phyloP scores from a whole-genome alignment of 2,113 vertebrate genomes.

The Equus quagga region DNA sequence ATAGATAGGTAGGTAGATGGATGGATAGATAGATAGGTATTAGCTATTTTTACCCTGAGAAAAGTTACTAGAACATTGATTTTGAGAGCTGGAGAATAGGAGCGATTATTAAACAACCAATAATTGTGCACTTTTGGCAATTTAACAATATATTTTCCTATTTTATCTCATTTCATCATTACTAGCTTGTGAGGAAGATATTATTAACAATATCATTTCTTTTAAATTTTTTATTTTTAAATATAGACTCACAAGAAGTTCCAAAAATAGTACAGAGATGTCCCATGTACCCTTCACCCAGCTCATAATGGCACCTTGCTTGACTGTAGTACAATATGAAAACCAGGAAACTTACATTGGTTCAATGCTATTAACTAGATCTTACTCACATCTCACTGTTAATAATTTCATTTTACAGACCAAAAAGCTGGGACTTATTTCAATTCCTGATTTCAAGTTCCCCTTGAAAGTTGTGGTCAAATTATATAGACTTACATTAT shows the following conservation, averaged over 20 bases:
- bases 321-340: not conserved
- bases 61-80: not conserved
- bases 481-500: not conserved
- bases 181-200: not conserved
- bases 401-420: not conserved
- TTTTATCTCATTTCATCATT: not conserved
- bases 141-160: not conserved
- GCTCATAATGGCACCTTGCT: not conserved
- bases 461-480: not conserved
- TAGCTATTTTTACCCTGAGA: not conserved
- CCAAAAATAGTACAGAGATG: not conserved
- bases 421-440: not conserved
- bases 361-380: not conserved
- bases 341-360: not conserved
- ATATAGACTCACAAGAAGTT: not conserved
- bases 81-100: not conserved
- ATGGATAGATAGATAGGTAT: not conserved
- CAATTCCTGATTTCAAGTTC: not conserved
- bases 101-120: not conserved
- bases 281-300: not conserved
- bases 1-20: too few species aligned
- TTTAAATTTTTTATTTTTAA: not conserved
- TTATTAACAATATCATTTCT: not conserved
- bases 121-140: not conserved
- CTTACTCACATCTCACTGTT: not conserved